Conservation (phyloP, 2,797 vertebrate species). For the Brachyrhaphis roseni region DNA sequence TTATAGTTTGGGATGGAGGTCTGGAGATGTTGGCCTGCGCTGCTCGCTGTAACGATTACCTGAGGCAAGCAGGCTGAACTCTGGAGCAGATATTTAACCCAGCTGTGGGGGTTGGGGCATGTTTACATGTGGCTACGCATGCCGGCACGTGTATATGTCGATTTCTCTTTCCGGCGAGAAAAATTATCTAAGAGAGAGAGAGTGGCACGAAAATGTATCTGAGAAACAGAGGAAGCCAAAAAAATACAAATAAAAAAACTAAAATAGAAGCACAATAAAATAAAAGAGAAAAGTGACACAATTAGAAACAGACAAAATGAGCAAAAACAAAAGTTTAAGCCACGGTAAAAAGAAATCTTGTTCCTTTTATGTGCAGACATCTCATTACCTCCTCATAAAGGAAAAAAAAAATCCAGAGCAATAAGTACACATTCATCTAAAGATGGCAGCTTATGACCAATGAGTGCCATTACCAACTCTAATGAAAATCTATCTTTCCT, state of each 20-base stretch:
- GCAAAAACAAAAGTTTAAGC: slow-evolving; percentile 37
- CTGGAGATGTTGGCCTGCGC: slow-evolving; percentile 32
- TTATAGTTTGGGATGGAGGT: slow-evolving; percentile 39
- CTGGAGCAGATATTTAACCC: slow-evolving; percentile 28
- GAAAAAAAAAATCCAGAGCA: background rate
- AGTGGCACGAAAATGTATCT: slow-evolving; percentile 31
- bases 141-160: background rate
- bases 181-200: slow-evolving; percentile 35
- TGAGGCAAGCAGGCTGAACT: slow-evolving; percentile 45
- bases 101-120: background rate
- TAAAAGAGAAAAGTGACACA: slow-evolving; percentile 50
- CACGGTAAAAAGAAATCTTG: background rate
- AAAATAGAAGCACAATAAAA: slow-evolving; percentile 41
- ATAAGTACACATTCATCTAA: background rate
- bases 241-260: slow-evolving; percentile 3
- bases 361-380: background rate
- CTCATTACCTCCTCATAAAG: slow-evolving; percentile 3
- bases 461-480: background rate
- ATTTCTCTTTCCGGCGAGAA: slow-evolving; percentile 51
- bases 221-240: slow-evolving; percentile 21
- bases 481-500: background rate
- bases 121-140: slow-evolving; percentile 4
- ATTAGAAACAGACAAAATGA: slow-evolving; percentile 55
- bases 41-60: slow-evolving; percentile 29
- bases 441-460: slow-evolving; percentile 3